Evolutionary conservation across 2,797 vertebrate genomes (phyloP), one percentile per base, ranked within the genome.

Genomic region (Crossoptilon crossoptilon): DNA sequence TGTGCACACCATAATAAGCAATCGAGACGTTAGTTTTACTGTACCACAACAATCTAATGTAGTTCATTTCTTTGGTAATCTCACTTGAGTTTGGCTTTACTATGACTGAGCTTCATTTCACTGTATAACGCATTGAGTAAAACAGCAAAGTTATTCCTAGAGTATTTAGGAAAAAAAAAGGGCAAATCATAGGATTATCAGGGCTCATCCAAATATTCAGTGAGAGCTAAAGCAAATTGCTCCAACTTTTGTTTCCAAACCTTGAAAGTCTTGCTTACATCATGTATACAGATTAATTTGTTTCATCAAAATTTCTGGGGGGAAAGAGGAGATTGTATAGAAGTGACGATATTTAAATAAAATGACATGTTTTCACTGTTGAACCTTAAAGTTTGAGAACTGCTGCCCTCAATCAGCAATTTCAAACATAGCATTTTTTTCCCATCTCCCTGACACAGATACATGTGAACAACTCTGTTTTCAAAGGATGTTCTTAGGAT

Each of bases 301-400:
- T 86, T 96, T 95, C 81, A 91, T 96, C 92, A 91, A 62, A 88
- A 95, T 95, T 95, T 76, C 23, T 15, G 27, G 79, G 88, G 93
- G 59, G 19, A 91, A 90, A 86, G 87, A 90, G 67, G 63, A 69
- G 53, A 87, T 96, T 97, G 93, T 96, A 93, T 95, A 97, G 96
- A 95, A 97, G 96, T 92, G 91, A 96, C 68, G 91, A 94, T 97
- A 97, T 95, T 96, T 96, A 96, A 97, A 97, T 97, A 97, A 97
- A 97, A 91, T 68, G 7, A 49, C 72, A 76, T 96, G 83, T 97
- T 96, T 97, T 97, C 95, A 91, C 94, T 97, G 78, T 87, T 58
- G 46, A 96, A 87, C 82, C 92, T 84, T 93, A 91, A 96, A 96
- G 83, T 96, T 97, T 96, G 93, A 96, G 91, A 96, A 81, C 93